Evolutionary conservation across 2,113 vertebrate species (phyloP).

Genomic region (Pterophyllum scalare): DNA sequence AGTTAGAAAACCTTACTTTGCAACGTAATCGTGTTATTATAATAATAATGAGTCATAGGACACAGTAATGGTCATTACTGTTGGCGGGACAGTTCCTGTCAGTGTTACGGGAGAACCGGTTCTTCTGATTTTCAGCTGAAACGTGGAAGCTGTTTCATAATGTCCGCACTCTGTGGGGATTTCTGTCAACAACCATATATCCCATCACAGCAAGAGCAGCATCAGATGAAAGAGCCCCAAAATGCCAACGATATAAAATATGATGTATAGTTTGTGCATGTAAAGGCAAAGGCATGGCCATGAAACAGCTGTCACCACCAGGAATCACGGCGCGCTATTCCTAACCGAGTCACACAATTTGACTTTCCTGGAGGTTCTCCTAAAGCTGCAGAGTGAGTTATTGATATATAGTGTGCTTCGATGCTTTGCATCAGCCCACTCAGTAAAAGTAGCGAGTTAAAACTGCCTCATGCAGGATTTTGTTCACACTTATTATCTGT

Average conservation of each 20-base stretch:
- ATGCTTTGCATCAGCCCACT: too few species aligned
- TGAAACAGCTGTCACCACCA: fast-evolving
- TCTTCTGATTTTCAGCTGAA: neutral
- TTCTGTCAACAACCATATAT: neutral
- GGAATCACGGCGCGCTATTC: too few species aligned
- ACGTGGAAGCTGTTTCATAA: neutral
- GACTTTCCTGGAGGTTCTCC: too few species aligned
- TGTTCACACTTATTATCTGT: too few species aligned
- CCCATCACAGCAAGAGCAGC: too few species aligned
- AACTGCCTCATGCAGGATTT: too few species aligned
- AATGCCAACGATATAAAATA: fast-evolving
- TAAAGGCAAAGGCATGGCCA: neutral
- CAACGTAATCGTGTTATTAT: neutral
- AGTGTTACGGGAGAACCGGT: fast-evolving
- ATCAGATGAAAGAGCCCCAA: neutral
- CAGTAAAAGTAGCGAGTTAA: too few species aligned
- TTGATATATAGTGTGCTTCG: too few species aligned
- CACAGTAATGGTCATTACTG: neutral
- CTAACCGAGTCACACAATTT: too few species aligned
- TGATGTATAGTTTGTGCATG: neutral
- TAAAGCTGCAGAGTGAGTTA: too few species aligned
- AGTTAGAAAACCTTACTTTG: neutral
- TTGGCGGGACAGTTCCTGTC: too few species aligned
- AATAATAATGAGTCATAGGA: fast-evolving
- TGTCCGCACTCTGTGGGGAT: too few species aligned